A percentile compares a stretch with the other conserved stretches of the same genome.
Conservation (phyloP, 1,140 invertebrate genomes). For the Papilio xuthus region DNA sequence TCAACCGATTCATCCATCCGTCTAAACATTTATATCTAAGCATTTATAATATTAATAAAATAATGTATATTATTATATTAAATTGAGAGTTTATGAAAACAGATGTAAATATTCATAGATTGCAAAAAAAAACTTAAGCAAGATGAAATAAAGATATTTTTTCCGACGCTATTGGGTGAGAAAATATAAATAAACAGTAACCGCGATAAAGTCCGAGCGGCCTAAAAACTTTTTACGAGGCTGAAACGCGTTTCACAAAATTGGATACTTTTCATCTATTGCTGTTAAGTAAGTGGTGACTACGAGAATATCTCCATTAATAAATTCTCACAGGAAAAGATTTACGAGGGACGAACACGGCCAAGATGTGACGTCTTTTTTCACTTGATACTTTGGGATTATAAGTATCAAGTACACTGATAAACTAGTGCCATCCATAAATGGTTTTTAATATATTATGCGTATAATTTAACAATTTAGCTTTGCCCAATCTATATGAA, state of each 20-base stretch:
- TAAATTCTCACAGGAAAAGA: constrained; percentile 19
- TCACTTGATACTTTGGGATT: not conserved
- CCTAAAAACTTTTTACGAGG: constrained; percentile 32
- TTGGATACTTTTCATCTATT: constrained; percentile 31
- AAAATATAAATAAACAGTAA: constrained; percentile 19
- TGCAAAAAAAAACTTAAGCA: not conserved
- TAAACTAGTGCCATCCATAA: no score
- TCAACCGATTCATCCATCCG: no score
- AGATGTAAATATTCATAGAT: not conserved
- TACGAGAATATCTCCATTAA: not conserved
- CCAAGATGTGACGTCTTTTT: not conserved
- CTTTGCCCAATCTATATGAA: no score
- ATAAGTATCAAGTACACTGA: not conserved
- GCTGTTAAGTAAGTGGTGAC: constrained; percentile 18
- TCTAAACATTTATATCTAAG: no score
- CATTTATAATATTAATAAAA: no score
- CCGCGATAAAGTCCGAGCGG: constrained; percentile 10
- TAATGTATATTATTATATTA: no score
- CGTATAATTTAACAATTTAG: no score
- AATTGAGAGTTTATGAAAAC: not conserved
- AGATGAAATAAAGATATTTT: not conserved
- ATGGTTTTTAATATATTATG: no score
- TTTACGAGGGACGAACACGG: not conserved
- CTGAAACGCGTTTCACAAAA: constrained; percentile 27
- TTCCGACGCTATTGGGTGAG: not conserved